Evolutionary conservation across 2,888 invertebrate species (phyloP).

Genomic region (Labia minor): DNA sequence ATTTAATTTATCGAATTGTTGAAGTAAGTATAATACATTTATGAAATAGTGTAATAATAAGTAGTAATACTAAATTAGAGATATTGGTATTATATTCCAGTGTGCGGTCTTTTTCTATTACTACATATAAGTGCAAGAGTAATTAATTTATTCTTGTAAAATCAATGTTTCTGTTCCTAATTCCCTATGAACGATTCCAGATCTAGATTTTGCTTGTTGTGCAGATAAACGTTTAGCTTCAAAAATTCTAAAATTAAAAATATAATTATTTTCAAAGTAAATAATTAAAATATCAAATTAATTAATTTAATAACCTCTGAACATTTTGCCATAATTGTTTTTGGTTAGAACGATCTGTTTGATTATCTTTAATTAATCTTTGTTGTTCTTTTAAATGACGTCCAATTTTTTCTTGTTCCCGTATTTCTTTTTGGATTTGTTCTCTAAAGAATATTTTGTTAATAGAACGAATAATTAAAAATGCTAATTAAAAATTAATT

Average conservation of each 20-base stretch:
- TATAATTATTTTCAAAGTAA: neutral
- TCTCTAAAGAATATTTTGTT: slow-evolving; percentile 41
- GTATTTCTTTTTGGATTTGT: slow-evolving; percentile 47
- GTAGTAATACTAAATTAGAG: too few relatives aligned
- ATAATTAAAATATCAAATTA: slow-evolving; percentile 14
- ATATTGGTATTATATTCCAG: too few relatives aligned
- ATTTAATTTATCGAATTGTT: too few relatives aligned
- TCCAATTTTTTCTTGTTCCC: slow-evolving; percentile 46
- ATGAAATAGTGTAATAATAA: too few relatives aligned
- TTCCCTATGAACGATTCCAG: slow-evolving; percentile 48
- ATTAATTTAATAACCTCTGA: slow-evolving; percentile 30
- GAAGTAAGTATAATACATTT: too few relatives aligned
- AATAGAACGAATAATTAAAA: neutral
- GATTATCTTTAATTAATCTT: slow-evolving; percentile 40
- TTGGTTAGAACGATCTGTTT: slow-evolving; percentile 41
- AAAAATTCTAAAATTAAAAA: neutral
- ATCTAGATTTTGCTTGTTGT: slow-evolving; percentile 40
- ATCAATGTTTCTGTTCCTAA: slow-evolving; percentile 52
- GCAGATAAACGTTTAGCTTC: neutral
- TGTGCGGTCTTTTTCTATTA: too few relatives aligned
- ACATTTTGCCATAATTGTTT: slow-evolving; percentile 45
- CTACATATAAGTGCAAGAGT: too few relatives aligned
- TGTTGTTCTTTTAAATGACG: slow-evolving; percentile 37
- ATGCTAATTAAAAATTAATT: neutral
- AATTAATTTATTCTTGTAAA: slow-evolving; percentile 32